Percentiles rank a stretch among this genome's conserved stretches.
Evolutionary conservation across 1,140 invertebrate species (phyloP).

Genomic region (Drosophila pseudoananassae): DNA sequence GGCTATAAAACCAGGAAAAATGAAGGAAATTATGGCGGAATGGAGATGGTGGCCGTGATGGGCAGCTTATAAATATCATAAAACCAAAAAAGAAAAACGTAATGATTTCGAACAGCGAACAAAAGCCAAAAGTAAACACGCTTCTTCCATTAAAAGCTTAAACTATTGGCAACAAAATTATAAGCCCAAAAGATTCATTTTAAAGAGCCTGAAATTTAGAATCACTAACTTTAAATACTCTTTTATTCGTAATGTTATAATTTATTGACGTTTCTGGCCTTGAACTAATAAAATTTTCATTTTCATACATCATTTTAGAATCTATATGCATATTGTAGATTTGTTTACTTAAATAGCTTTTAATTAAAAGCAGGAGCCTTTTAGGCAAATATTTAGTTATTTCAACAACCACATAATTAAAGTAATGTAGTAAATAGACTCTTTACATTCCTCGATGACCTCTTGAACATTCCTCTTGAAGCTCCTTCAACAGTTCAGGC

Average conservation of each 20-base stretch:
- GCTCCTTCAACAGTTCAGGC: not conserved
- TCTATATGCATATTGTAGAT: no score
- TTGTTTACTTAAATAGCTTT: no score
- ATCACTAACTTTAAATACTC: not conserved
- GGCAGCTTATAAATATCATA: conserved; percentile 47
- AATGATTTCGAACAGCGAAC: conserved; percentile 21
- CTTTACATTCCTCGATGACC: not conserved
- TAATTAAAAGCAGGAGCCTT: no score
- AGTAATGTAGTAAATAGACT: not conserved
- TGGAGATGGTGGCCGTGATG: conserved; percentile 3
- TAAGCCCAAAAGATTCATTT: conserved; percentile 26
- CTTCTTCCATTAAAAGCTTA: conserved; percentile 75
- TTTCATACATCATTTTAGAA: no score
- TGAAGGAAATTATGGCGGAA: conserved; percentile 30
- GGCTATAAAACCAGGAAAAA: conserved; percentile 56
- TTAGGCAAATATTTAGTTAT: not conserved
- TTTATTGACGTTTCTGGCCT: not conserved
- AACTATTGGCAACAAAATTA: conserved; percentile 51
- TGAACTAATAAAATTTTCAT: not conserved
- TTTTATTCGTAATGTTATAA: not conserved
- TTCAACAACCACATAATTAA: not conserved
- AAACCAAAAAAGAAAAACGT: conserved; percentile 5
- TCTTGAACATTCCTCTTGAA: not conserved
- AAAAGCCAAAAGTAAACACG: conserved; percentile 43
- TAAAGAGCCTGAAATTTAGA: not conserved